Base-by-base conservation (phyloP, 2,888 invertebrate species). In the Cosmia pyralina region DNA sequence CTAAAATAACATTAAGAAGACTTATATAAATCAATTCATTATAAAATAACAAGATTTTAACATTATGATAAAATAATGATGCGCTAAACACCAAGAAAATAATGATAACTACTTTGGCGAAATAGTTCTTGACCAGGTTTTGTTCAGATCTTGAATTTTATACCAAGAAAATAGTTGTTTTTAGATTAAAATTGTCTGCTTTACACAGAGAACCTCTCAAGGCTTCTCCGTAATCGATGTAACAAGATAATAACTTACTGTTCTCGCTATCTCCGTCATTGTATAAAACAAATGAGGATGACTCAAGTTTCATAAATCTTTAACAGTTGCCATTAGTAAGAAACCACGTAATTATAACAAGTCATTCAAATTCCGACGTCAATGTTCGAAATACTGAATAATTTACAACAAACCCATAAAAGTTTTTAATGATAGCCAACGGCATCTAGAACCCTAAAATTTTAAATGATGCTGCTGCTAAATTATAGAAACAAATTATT, bases 351-450 rank as follows among this genome's bases (percentile, higher is more conserved):
- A 75, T 75, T 65, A 46, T 64, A 68, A 67, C 88, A 87, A 90
- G 88, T 90, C 88, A 92, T 91, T 90, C 89, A 90, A 91, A 91
- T 92, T 88, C 83, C 79, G 83, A 81, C 87, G 86, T 89, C 88
- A 89, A 88, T 89, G 85, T 87, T 88, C 87, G 84, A 81, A 87
- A 88, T 87, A 88, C 83, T 88, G 85, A 85, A 87, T 87, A 79
- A 90, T 90, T 87, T 90, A 86, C 50, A 85, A 76, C 87, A 88
- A 92, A 89, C 89, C 92, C 90, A 91, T 93, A 92, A 92, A 93
- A 93, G 92, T 93, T 93, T 92, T 88, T 90, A 92, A 93, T 91
- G 90, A 90, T 88, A 84, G 84, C 88, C 88, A 73, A 81, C 84
- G 87, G 89, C 88, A 70, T 76, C 84, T 83, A 88, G 41, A 91